phyloP scores from a whole-genome alignment of 1,140 invertebrate genomes.

The Aphelinus certus region DNA sequence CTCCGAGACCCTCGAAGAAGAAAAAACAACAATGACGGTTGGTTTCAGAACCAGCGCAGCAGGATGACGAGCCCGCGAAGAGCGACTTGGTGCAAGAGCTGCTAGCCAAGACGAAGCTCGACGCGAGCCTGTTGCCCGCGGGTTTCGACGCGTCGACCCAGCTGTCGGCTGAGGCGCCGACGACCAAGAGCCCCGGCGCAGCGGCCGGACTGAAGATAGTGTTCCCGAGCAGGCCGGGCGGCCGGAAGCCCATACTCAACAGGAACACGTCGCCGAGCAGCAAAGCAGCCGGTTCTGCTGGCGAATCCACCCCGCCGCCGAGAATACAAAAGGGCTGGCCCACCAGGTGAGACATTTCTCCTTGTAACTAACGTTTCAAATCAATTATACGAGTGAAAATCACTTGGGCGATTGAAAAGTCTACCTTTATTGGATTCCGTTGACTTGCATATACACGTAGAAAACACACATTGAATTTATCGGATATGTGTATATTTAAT shows the following conservation, averaged over 20 bases:
- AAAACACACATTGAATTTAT: no score
- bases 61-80: no score
- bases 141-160: background rate
- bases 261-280: constrained; percentile 71
- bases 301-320: constrained; percentile 68
- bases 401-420: no score
- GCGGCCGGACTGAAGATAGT: constrained; percentile 71
- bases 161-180: constrained; percentile 26
- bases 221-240: constrained; percentile 81
- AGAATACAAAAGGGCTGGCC: constrained; percentile 85
- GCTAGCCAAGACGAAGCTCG: constrained; percentile 62
- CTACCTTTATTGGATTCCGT: no score
- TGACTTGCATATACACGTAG: no score
- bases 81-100: constrained; percentile 6
- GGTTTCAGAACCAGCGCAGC: no score
- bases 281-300: constrained; percentile 53
- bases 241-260: constrained; percentile 71
- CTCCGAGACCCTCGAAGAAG: no score
- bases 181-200: constrained; percentile 29
- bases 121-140: background rate
- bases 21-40: no score
- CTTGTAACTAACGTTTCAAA: no score
- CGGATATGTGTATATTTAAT: no score
- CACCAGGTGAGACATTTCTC: constrained; percentile 67
- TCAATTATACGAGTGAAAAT: no score